phyloP scores from a whole-genome alignment of 1,140 invertebrate genomes.

The Cephus cinctus region DNA sequence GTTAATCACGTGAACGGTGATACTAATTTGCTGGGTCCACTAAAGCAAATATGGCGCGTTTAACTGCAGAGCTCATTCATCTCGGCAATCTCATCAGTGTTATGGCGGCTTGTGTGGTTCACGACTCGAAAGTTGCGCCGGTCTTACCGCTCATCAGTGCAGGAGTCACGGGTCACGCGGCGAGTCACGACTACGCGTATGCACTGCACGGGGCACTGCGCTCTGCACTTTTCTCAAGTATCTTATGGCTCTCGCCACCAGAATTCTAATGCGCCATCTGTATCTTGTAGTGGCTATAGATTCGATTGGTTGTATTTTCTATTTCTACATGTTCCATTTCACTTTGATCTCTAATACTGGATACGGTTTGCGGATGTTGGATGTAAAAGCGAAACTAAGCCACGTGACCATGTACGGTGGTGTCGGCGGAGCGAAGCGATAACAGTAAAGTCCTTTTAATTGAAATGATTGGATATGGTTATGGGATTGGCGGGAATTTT shows the following conservation, averaged over 20 bases:
- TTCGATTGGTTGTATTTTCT: neutral
- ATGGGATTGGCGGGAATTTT: no score
- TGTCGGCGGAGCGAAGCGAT: no score
- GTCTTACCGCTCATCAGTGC: slow-evolving; percentile 28
- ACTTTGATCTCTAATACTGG: neutral
- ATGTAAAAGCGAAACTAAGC: no score
- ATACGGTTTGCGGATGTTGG: no score
- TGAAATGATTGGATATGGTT: no score
- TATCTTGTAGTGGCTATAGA: neutral
- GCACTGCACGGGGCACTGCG: no score
- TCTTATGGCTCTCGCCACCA: neutral
- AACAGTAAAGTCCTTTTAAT: no score
- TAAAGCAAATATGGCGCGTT: slow-evolving; percentile 28
- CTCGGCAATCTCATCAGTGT: slow-evolving; percentile 16
- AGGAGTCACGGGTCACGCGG: slow-evolving; percentile 23
- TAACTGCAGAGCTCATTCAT: slow-evolving; percentile 21
- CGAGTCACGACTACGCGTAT: slow-evolving; percentile 28
- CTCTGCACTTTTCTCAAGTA: no score
- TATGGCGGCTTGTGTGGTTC: slow-evolving; percentile 21
- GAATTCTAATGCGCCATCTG: neutral
- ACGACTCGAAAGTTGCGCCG: slow-evolving; percentile 29
- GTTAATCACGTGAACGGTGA: slow-evolving; percentile 29
- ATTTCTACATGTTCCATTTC: neutral
- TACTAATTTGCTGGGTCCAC: slow-evolving; percentile 27
- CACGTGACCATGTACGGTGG: no score